phyloP scores from a whole-genome alignment of 2,797 vertebrate genomes.

The Sparidentex hasta region DNA sequence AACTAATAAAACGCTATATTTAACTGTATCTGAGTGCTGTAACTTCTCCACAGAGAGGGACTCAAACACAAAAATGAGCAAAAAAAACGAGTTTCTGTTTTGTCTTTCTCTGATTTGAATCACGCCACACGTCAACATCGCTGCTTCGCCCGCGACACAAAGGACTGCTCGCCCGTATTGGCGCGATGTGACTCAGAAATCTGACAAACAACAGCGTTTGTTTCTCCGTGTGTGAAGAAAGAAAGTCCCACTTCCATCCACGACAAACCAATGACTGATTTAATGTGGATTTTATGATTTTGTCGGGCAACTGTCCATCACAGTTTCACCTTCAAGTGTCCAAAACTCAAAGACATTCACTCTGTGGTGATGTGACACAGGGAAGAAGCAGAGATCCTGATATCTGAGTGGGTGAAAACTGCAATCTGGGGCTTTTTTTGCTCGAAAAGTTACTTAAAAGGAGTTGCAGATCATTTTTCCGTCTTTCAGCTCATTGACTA shows the following conservation, averaged over 20 bases:
- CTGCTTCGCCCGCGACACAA: slow-evolving; percentile 21
- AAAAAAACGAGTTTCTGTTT: slow-evolving; percentile 28
- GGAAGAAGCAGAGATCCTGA: too few relatives aligned
- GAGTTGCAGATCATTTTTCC: too few relatives aligned
- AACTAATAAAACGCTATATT: slow-evolving; percentile 30
- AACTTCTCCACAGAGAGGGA: not conserved
- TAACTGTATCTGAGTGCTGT: not conserved
- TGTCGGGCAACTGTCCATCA: not conserved
- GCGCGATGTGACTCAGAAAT: slow-evolving; percentile 5
- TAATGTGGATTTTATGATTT: not conserved
- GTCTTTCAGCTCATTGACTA: too few relatives aligned
- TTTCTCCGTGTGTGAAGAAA: not conserved
- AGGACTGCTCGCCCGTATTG: slow-evolving; percentile 2
- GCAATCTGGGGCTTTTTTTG: not conserved
- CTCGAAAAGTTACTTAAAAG: not conserved
- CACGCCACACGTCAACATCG: slow-evolving; percentile 23
- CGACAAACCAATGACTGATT: not conserved
- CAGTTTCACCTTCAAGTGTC: not conserved
- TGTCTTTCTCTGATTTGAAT: slow-evolving; percentile 33
- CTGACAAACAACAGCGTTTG: not conserved
- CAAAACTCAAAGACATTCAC: not conserved
- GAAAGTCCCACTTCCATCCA: slow-evolving; percentile 4
- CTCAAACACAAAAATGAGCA: slow-evolving; percentile 16
- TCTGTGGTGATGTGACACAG: not conserved
- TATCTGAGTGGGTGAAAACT: not conserved